Evolutionary conservation across 1,140 invertebrate genomes (phyloP).

Genomic region (Venturia canescens): DNA sequence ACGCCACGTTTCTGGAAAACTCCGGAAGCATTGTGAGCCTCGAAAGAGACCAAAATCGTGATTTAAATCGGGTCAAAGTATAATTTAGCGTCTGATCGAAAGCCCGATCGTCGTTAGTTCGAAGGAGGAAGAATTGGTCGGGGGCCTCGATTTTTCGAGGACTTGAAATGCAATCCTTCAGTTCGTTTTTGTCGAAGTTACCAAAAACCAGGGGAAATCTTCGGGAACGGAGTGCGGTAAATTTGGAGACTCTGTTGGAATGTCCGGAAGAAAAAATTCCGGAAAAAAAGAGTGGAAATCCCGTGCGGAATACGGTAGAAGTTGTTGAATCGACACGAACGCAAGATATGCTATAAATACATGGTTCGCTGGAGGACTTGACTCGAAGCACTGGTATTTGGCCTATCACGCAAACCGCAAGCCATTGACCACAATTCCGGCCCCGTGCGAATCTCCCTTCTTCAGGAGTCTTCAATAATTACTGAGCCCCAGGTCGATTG

Average conservation of each 20-base stretch:
- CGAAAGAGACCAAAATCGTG: no score
- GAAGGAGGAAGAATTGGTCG: no score
- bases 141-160: no score
- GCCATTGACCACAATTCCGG: slow-evolving; percentile 50
- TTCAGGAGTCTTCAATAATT: slow-evolving; percentile 57
- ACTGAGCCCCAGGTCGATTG: slow-evolving; percentile 44
- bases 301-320: no score
- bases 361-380: not conserved
- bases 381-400: slow-evolving; percentile 31
- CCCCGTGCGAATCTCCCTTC: not conserved
- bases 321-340: slow-evolving; percentile 4
- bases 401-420: slow-evolving; percentile 60
- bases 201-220: not conserved
- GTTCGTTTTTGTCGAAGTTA: not conserved
- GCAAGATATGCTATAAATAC: slow-evolving; percentile 33
- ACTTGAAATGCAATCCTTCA: no score
- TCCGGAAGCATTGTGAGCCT: no score
- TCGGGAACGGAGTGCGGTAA: no score
- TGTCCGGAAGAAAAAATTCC: not conserved
- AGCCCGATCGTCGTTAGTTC: no score
- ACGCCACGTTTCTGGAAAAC: no score
- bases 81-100: no score
- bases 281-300: not conserved
- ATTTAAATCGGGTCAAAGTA: no score
- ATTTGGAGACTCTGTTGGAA: no score